Evolutionary conservation across 1,140 invertebrate species (phyloP).

Genomic region (Diplogasteroides magnus): DNA sequence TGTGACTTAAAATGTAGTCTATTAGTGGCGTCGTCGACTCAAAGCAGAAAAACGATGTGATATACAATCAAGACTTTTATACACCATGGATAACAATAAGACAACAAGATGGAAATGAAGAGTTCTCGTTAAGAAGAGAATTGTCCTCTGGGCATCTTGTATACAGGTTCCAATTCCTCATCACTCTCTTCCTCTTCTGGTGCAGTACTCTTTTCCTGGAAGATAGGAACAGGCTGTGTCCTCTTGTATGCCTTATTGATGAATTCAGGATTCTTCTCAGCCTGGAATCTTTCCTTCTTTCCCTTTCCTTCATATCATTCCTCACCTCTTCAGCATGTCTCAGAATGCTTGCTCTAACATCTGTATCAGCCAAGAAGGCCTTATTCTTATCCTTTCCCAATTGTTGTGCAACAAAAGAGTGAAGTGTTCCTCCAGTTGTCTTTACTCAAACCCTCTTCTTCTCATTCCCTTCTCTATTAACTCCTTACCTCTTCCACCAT

Average conservation of each 20-base stretch:
- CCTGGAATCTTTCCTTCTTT: too few species aligned
- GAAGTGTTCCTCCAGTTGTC: slow-evolving; percentile 87
- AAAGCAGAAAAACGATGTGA: too few species aligned
- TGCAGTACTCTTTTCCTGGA: slow-evolving; percentile 36
- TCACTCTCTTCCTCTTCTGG: slow-evolving; percentile 27
- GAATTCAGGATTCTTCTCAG: slow-evolving; percentile 94
- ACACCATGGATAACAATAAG: too few species aligned
- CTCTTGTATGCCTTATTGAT: slow-evolving; percentile 81
- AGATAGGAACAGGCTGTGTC: slow-evolving; percentile 57
- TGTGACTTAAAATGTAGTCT: too few species aligned
- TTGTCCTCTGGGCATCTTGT: slow-evolving; percentile 47
- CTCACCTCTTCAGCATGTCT: slow-evolving; percentile 79
- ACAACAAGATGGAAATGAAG: too few species aligned
- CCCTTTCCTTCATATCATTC: too few species aligned
- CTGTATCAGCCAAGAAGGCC: slow-evolving; percentile 82
- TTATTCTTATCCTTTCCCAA: slow-evolving; percentile 80
- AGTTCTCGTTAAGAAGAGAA: slow-evolving; percentile 1
- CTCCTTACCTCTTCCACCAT: slow-evolving; percentile 24
- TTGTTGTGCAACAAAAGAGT: slow-evolving; percentile 92
- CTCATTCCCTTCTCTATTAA: background rate
- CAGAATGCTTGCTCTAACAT: slow-evolving; percentile 92
- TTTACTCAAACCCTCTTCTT: slow-evolving; percentile 72
- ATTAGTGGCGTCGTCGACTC: too few species aligned
- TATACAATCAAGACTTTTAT: too few species aligned
- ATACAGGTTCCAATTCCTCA: slow-evolving; percentile 54